Conservation (phyloP, 1,140 invertebrate species). For the Nylanderia fulva region DNA sequence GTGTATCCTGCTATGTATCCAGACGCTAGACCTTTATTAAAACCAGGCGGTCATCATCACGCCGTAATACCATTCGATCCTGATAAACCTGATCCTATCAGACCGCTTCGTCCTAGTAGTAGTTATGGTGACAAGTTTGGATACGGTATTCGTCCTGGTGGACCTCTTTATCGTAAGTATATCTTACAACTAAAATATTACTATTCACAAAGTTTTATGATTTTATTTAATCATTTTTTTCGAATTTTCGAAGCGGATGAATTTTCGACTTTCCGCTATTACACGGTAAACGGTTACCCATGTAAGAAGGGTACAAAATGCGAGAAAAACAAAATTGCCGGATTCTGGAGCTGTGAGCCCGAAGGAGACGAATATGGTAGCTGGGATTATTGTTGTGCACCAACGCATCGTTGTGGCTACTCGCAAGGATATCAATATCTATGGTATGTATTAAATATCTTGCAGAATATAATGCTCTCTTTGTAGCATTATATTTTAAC, state of each 20-base stretch:
- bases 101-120: background rate
- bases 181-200: conserved; percentile 2
- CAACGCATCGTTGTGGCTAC: conserved; percentile 93
- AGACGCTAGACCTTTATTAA: conserved; percentile 13
- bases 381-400: conserved; percentile 94
- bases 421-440: conserved; percentile 92
- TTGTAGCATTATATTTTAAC: too few relatives aligned
- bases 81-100: conserved; percentile 39
- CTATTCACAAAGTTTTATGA: background rate
- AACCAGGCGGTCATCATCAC: conserved; percentile 24
- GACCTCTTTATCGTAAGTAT: conserved; percentile 60
- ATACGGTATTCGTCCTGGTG: background rate
- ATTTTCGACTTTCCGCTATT: conserved; percentile 88
- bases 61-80: conserved; percentile 48
- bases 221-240: conserved; percentile 29
- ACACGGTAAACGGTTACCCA: conserved; percentile 92
- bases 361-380: conserved; percentile 89
- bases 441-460: conserved; percentile 86
- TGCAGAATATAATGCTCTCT: too few relatives aligned
- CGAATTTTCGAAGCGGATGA: conserved; percentile 71
- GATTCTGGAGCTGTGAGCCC: conserved; percentile 92
- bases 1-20: background rate
- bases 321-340: conserved; percentile 89
- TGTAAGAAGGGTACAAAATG: conserved; percentile 90
- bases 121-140: conserved; percentile 17